phyloP scores from a whole-genome alignment of 2,888 invertebrate genomes.

The Mayetiola destructor region DNA sequence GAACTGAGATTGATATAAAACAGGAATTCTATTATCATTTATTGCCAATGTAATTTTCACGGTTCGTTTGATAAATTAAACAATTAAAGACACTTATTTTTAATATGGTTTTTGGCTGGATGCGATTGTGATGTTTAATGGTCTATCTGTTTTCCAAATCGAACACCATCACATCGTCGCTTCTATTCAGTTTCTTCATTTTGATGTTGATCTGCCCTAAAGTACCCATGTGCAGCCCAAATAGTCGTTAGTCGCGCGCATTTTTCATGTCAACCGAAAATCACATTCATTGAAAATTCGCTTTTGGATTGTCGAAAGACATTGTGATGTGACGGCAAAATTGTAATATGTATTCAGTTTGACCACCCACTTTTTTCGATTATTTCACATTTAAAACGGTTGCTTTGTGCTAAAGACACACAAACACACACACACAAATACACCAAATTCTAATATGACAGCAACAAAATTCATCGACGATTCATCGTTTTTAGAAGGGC shows the following conservation, averaged over 20 bases:
- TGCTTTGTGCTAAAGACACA: constrained; percentile 3
- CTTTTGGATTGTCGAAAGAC: background rate
- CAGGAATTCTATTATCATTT: constrained; percentile 17
- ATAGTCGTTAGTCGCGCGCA: background rate
- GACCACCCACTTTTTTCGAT: constrained; percentile 12
- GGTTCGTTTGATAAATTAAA: constrained; percentile 19
- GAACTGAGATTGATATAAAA: too few relatives aligned
- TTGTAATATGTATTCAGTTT: background rate
- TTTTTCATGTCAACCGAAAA: constrained; percentile 7
- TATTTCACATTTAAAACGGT: constrained; percentile 11
- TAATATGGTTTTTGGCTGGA: constrained; percentile 11
- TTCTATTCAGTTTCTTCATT: background rate
- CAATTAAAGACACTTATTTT: constrained; percentile 19
- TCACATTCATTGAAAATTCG: constrained; percentile 5
- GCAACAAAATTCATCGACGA: too few relatives aligned
- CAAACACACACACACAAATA: background rate
- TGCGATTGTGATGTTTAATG: background rate
- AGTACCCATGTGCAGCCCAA: background rate
- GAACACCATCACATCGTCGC: background rate
- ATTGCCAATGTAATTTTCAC: constrained; percentile 18
- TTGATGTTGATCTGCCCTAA: background rate
- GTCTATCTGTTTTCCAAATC: background rate
- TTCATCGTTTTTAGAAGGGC: too few relatives aligned
- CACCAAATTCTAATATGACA: too few relatives aligned
- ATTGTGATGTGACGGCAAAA: constrained; percentile 1